Evolutionary conservation across 2,113 vertebrate genomes (phyloP), one percentile per base, ranked within the genome.

Genomic region (Amia ocellicauda): DNA sequence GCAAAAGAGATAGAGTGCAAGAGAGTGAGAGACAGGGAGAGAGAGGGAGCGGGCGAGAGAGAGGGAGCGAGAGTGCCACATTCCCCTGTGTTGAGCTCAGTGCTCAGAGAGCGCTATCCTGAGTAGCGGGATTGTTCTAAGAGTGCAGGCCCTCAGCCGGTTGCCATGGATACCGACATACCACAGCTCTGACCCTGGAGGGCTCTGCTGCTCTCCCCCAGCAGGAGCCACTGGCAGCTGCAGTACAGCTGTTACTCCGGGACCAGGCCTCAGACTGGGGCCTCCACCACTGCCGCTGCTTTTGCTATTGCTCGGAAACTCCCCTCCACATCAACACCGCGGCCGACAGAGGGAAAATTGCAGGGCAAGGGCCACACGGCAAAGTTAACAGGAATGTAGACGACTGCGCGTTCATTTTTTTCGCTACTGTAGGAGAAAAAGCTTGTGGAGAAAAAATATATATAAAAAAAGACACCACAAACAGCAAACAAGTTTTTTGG

Each of bases 81-180:
- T 82, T 83, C 85, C 84, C 83, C 74, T 77, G 69, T 73, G 81
- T 83, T 86, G 84, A 87, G 83, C 81, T 85, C 80, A 81, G 81
- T 74, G 78, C n/a, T n/a, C 73, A 72, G 83, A 79, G 77, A 53
- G 31, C 73, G 62, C 69, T 73, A 64, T 75, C 72, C 83, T 91
- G 84, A 87, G 82, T 85, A 82, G 84, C 83, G 81, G 86, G 81
- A 87, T 87, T 90, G 86, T 89, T 91, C 86, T 74, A 81, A 82
- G 79, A 79, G 69, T 78, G 79, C 82, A 76, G 89, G 86, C 86
- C 91, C 80, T 88, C 87, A 78, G 80, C 83, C 75, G 79, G 93
- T 94, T 96, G 89, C 93, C 86, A 93, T 81, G 86, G 93, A 93
- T 89, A 94, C 93, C 88, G 85, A 90, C 93, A 94, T 94, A 94